phyloP scores from a whole-genome alignment of 2,113 vertebrate genomes.

The Peromyscus leucopus region DNA sequence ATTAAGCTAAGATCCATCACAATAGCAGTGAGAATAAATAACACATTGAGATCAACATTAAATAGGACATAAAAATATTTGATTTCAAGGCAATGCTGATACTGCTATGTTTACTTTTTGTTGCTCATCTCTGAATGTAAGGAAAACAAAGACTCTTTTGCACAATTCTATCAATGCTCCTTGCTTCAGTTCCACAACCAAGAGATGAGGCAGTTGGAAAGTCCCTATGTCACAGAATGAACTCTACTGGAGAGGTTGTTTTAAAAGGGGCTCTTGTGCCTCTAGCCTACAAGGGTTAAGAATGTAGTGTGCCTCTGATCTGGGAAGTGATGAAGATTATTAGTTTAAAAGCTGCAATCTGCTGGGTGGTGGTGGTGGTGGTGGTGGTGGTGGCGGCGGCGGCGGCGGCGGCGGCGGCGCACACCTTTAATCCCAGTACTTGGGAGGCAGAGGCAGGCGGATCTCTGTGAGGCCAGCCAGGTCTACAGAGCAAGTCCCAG shows the following conservation, averaged over 20 bases:
- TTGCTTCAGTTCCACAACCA: not conserved
- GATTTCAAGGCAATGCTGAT: not conserved
- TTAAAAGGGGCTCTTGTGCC: not conserved
- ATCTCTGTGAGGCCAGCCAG: too few species aligned
- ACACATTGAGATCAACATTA: constrained; percentile 3
- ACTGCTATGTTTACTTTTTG: not conserved
- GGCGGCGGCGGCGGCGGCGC: rapidly evolving
- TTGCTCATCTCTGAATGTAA: not conserved
- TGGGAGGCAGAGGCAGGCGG: too few species aligned
- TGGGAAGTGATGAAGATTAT: not conserved
- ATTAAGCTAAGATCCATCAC: not conserved
- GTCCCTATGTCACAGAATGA: not conserved
- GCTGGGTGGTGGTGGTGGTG: not conserved
- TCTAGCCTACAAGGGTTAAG: not conserved
- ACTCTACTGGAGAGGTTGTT: not conserved
- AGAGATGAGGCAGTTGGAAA: not conserved
- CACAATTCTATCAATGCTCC: not conserved
- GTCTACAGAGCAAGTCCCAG: too few species aligned
- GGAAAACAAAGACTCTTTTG: not conserved
- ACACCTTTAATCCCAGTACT: not conserved
- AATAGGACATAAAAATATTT: constrained; percentile 18
- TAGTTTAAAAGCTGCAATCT: not conserved
- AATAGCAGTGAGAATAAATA: not conserved
- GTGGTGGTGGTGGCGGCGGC: not conserved
- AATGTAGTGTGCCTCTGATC: not conserved